Conservation (phyloP, 2,113 vertebrate genomes). For the Phalacrocorax aristotelis region DNA sequence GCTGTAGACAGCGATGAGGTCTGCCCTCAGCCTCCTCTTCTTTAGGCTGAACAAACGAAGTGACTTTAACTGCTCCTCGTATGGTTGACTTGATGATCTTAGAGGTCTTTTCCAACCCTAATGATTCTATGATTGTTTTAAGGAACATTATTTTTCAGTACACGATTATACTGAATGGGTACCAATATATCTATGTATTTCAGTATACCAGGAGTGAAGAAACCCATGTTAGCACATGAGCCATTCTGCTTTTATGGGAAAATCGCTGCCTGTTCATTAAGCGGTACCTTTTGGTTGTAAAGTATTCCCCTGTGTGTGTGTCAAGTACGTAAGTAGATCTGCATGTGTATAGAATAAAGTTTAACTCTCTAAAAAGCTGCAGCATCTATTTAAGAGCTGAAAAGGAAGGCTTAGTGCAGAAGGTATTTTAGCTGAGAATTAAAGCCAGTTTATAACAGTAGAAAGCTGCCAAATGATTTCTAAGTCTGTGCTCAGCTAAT, state of each 20-base stretch:
- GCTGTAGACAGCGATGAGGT: too few relatives aligned
- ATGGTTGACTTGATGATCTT: too few relatives aligned
- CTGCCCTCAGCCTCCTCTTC: too few relatives aligned
- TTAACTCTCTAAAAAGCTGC: constrained; percentile 5
- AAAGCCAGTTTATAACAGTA: neutral
- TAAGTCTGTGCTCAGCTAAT: constrained; percentile 41
- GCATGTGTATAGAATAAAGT: neutral
- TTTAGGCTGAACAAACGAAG: too few relatives aligned
- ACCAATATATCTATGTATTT: too few relatives aligned
- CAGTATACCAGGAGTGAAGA: neutral
- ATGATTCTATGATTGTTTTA: neutral
- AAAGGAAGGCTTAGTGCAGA: constrained; percentile 16
- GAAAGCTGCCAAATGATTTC: constrained; percentile 38
- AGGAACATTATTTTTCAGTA: neutral
- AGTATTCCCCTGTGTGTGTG: neutral
- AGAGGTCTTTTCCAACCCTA: too few relatives aligned
- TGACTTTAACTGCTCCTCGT: too few relatives aligned
- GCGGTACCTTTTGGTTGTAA: neutral
- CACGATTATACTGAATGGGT: too few relatives aligned
- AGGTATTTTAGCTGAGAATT: constrained; percentile 42
- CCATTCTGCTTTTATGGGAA: neutral
- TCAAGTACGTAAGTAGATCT: neutral
- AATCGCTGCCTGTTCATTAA: neutral
- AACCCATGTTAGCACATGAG: accelerated
- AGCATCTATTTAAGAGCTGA: neutral